Percentiles rank a stretch among this genome's conserved stretches.
Conservation (phyloP, 2,888 invertebrate genomes). For the Himalopsyche kuldschensis region DNA sequence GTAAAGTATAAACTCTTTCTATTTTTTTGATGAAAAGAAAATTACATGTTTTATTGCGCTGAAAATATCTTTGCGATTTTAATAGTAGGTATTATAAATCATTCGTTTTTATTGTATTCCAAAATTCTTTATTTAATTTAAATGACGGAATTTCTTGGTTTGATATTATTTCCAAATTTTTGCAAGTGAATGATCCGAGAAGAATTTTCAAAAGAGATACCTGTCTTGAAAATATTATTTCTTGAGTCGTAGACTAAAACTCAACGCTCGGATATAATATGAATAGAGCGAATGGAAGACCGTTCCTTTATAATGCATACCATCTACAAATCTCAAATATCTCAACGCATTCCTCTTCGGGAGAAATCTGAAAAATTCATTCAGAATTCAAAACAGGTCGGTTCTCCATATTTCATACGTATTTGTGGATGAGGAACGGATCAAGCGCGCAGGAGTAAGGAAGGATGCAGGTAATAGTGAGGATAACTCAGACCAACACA, state of each 20-base stretch:
- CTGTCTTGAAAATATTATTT: not conserved
- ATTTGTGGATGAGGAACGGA: constrained; percentile 1
- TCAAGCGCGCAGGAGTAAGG: not conserved
- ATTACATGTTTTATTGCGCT: no score
- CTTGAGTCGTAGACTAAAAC: not conserved
- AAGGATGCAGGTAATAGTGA: constrained; percentile 18
- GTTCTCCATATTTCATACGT: constrained; percentile 38
- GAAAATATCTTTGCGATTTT: no score
- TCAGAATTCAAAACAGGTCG: constrained; percentile 39
- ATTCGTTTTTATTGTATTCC: no score
- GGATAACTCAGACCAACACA: constrained; percentile 12
- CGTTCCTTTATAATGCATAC: constrained; percentile 31
- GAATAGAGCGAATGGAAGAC: not conserved
- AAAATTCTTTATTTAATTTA: no score
- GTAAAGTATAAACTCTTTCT: no score
- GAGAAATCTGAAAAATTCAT: constrained; percentile 40
- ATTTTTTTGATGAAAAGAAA: no score
- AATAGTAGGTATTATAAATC: no score
- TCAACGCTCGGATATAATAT: not conserved
- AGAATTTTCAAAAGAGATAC: not conserved
- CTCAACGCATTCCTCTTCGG: constrained; percentile 31
- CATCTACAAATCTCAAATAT: constrained; percentile 36
- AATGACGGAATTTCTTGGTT: no score
- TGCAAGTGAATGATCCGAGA: not conserved
- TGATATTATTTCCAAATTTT: no score